phyloP scores from a whole-genome alignment of 2,888 invertebrate genomes.

The Caenorhabditis sinica region DNA sequence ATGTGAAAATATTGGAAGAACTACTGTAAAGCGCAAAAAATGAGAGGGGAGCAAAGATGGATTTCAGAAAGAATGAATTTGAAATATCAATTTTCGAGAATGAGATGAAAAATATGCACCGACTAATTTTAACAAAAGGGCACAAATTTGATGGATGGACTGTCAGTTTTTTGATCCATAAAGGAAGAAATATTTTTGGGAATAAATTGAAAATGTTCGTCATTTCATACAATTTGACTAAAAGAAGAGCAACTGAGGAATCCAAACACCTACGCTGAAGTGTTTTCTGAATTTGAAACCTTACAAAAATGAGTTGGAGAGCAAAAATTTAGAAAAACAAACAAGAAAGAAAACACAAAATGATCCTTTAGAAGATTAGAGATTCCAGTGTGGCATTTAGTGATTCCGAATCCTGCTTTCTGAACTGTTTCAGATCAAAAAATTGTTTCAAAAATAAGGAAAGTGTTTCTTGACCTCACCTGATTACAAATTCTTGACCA shows the following conservation, averaged over 20 bases:
- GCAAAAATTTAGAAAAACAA: neutral
- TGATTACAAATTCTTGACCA: too few species aligned
- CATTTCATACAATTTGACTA: neutral
- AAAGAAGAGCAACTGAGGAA: neutral
- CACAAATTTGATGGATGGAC: constrained; percentile 4
- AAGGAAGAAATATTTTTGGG: neutral
- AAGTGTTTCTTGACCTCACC: too few species aligned
- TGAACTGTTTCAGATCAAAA: too few species aligned
- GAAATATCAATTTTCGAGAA: neutral
- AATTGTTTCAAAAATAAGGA: too few species aligned
- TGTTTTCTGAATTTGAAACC: constrained; percentile 6
- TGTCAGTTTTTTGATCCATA: neutral
- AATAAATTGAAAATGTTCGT: neutral
- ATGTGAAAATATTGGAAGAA: neutral
- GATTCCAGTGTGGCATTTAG: neutral
- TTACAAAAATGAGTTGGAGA: constrained; percentile 2
- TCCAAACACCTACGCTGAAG: constrained; percentile 5
- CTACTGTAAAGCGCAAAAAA: neutral
- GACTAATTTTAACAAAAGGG: constrained; percentile 10
- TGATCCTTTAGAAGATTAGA: constrained; percentile 5
- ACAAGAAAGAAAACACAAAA: neutral
- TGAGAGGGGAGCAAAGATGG: neutral
- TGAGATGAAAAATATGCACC: neutral
- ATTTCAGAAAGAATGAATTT: too few species aligned
- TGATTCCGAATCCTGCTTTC: too few species aligned